Percentiles rank a stretch among this genome's conserved stretches.
phyloP scores from a whole-genome alignment of 2,888 invertebrate genomes.

The Cheiracanthium punctorium region DNA sequence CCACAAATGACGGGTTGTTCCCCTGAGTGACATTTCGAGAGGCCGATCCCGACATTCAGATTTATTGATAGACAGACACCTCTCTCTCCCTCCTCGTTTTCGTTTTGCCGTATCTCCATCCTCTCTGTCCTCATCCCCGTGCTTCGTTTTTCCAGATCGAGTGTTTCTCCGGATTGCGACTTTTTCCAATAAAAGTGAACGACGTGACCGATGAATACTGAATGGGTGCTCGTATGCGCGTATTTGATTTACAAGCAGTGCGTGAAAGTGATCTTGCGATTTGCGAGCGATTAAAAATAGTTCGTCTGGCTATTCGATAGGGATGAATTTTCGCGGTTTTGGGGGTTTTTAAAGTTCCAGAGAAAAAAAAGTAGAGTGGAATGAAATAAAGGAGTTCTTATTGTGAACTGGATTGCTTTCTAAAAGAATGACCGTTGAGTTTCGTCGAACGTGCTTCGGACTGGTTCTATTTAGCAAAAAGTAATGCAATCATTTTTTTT shows the following conservation, averaged over 20 bases:
- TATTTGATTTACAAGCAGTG: background rate
- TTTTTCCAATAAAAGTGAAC: background rate
- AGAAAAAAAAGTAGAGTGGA: background rate
- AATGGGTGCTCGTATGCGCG: too few species aligned
- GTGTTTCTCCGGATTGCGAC: slow-evolving; percentile 6
- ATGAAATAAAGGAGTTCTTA: background rate
- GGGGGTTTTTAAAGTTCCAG: background rate
- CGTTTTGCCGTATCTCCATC: background rate
- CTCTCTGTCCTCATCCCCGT: slow-evolving; percentile 10
- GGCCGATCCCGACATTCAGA: slow-evolving; percentile 67
- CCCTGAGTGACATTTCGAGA: slow-evolving; percentile 60
- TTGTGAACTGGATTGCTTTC: background rate
- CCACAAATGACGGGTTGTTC: slow-evolving; percentile 50
- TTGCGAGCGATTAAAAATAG: too few species aligned
- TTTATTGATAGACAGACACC: slow-evolving; percentile 62
- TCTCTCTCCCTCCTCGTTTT: background rate
- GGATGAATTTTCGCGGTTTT: too few species aligned
- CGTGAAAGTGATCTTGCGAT: background rate
- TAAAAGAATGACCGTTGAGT: background rate
- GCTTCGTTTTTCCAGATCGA: slow-evolving; percentile 51
- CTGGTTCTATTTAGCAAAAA: too few species aligned
- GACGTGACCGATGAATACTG: background rate
- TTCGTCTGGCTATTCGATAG: too few species aligned
- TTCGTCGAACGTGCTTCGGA: background rate
- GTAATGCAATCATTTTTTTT: too few species aligned